phyloP scores from a whole-genome alignment of 2,113 vertebrate species.

The Furnarius figulus region DNA sequence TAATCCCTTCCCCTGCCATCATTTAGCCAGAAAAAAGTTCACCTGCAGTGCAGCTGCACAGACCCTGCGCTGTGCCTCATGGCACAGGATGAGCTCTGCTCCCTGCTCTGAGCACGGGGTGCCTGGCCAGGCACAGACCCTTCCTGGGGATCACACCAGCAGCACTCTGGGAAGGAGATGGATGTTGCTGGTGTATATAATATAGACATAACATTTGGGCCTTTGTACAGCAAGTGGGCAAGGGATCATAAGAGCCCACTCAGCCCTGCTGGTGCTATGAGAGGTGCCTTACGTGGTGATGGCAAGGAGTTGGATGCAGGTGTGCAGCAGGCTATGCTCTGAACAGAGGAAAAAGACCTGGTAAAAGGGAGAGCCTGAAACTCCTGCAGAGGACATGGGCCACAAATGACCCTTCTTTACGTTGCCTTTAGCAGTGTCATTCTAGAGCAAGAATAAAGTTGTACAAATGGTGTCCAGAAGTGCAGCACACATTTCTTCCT shows the following conservation, averaged over 20 bases:
- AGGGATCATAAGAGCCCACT: background rate
- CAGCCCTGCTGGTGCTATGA: background rate
- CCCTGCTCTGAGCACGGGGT: background rate
- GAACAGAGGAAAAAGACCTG: background rate
- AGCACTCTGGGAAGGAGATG: accelerated
- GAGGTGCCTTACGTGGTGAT: accelerated
- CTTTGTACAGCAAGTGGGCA: background rate
- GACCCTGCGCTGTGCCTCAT: accelerated
- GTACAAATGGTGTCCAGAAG: background rate
- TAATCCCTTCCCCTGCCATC: background rate
- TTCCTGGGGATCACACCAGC: background rate
- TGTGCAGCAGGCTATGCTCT: background rate
- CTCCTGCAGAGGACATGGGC: background rate
- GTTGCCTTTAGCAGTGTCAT: background rate
- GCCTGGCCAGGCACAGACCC: background rate
- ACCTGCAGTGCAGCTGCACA: background rate
- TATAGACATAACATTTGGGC: accelerated
- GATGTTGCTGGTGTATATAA: accelerated
- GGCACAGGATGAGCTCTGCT: background rate
- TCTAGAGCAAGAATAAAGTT: background rate
- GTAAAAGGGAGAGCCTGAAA: background rate
- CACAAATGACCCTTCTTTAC: background rate
- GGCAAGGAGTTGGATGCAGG: background rate
- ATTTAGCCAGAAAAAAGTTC: background rate
- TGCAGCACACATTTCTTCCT: accelerated